Evolutionary conservation across 2,888 invertebrate species (phyloP), one percentile per base, ranked within the genome.

Genomic region (Andrena fulva): DNA sequence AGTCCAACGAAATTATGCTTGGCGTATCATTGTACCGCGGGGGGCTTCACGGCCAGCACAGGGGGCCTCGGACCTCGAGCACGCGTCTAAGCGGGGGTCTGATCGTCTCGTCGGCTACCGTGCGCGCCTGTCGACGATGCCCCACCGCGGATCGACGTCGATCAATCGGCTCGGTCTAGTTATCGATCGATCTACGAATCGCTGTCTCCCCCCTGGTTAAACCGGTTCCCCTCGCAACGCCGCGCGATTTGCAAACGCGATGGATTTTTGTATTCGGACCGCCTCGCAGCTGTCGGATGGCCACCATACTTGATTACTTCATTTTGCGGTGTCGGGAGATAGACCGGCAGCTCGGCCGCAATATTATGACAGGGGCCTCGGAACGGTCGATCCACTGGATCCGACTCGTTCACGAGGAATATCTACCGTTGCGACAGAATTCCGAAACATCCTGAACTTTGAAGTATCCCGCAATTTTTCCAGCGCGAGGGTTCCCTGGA

Each of bases 1-100:
- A 90, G 88, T 90, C 89, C 86, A 86, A 87, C 74, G 88, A 83
- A 89, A 90, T 91, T 90, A 90, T 91, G 90, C 90, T 83, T 73
- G 85, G 85, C 81, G 88, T 90, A 90, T 90, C 92, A 87, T 86
- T 89, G 82, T 91, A 84, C 93, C 91, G 90, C 92, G 86, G 92
- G 93, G 93, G 92, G 91, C 84, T 90, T 89, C 88, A 85, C 91
- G 67, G 78, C 42, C 60, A 54, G 77, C 83, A 42, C 84, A 82
- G 81, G 82, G 82, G 80, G 80, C 80, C 84, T 77, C 74, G 71
- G 77, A 77, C 73, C 79, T 67, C 74, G 77, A 72, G 67, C 83
- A 70, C 79, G 75, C 71, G 77, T 79, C 87, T 68, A 85, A 80
- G 84, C 90, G 68, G 89, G 89, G 89, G 90, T 89, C 90, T 81